These are phyloP conservation scores for Globicephala melas DNA, from an alignment of 2,113 vertebrate species.

Conservation along the genomic window DNA sequence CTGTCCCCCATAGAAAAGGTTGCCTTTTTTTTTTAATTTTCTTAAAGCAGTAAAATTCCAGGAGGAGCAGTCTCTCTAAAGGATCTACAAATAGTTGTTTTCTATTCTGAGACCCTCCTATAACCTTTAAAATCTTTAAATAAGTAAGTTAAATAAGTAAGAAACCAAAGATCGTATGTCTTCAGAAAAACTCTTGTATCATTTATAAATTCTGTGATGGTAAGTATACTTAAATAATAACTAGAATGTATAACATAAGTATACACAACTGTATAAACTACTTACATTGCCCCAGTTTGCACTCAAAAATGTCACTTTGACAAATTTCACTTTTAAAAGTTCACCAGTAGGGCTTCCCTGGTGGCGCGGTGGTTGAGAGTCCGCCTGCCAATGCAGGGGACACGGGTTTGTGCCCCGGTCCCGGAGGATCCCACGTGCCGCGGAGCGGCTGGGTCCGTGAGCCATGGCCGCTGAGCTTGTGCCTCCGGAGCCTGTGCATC, in stretches of 20 bases:
- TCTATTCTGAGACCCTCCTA: background rate
- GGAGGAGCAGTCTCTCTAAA: background rate
- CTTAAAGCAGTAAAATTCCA: slow-evolving; percentile 10
- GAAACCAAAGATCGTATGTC: background rate
- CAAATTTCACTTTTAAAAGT: background rate
- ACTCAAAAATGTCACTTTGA: background rate
- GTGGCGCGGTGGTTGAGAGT: too few species aligned
- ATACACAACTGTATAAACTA: background rate
- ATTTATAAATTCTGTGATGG: slow-evolving; percentile 11
- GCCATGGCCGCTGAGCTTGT: too few species aligned
- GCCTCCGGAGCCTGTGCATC: too few species aligned
- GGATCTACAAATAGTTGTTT: background rate
- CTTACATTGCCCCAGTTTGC: background rate
- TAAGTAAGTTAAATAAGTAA: background rate
- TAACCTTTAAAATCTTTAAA: slow-evolving; percentile 17
- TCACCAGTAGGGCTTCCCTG: background rate
- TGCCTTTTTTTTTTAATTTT: background rate
- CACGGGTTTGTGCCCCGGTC: too few species aligned
- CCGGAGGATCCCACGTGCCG: too few species aligned
- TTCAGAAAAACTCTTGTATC: background rate
- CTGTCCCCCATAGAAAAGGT: background rate
- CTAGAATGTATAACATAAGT: background rate
- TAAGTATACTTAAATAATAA: background rate
- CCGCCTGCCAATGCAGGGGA: too few species aligned
- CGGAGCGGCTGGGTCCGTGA: too few species aligned